Percentiles rank a stretch among this genome's conserved stretches.
Evolutionary conservation across 2,797 vertebrate genomes (phyloP).

Genomic region (Melanogrammus aeglefinus): DNA sequence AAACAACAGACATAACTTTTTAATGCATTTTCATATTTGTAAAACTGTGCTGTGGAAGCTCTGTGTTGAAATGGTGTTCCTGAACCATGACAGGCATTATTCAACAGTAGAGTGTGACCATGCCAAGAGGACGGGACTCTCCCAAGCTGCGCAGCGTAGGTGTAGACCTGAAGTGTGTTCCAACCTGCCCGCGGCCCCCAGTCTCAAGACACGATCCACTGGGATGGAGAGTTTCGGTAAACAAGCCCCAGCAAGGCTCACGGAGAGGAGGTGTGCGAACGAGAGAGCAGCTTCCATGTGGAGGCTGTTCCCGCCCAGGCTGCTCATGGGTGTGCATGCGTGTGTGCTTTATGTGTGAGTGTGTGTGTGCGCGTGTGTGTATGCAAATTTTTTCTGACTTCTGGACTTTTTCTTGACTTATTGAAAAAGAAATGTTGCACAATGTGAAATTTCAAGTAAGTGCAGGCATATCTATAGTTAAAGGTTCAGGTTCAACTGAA

Average conservation of each 20-base stretch:
- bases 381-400: background rate
- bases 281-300: slow-evolving; percentile 8
- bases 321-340: background rate
- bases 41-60: background rate
- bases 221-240: slow-evolving; percentile 59
- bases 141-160: slow-evolving; percentile 17
- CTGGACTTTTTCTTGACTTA: background rate
- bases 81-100: slow-evolving; percentile 27
- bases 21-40: background rate
- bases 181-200: slow-evolving; percentile 52
- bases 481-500: too few species aligned
- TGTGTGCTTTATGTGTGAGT: background rate
- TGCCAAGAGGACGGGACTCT: slow-evolving; percentile 9
- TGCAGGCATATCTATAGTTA: too few species aligned
- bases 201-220: slow-evolving; percentile 43
- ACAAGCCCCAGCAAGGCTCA: slow-evolving; percentile 63
- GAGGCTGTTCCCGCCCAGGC: slow-evolving; percentile 23
- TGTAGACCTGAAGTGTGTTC: slow-evolving; percentile 53
- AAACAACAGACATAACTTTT: background rate
- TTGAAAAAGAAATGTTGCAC: background rate
- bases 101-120: slow-evolving; percentile 25
- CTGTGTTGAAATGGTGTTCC: background rate
- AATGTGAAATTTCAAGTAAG: background rate
- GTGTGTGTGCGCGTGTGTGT: background rate
- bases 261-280: slow-evolving; percentile 36